Conservation (phyloP, 2,888 invertebrate species). For the Acleris sparsana region DNA sequence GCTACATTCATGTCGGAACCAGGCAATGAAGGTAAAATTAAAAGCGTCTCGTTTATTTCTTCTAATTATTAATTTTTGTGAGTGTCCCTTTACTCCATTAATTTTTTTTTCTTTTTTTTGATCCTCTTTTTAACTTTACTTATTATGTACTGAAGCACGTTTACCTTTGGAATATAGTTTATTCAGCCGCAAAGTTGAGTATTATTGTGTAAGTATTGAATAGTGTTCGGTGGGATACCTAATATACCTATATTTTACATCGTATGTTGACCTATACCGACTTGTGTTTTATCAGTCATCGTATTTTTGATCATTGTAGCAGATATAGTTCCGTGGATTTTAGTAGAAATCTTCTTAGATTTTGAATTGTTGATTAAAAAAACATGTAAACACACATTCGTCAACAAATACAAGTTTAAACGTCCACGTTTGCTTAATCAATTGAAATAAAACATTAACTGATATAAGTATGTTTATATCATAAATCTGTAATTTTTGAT, state of each 20-base stretch:
- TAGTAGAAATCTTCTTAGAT: neutral
- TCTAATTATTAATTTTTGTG: slow-evolving; percentile 63
- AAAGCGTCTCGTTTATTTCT: slow-evolving; percentile 55
- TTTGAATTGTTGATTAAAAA: no score
- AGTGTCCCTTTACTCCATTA: slow-evolving; percentile 58
- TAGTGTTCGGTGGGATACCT: slow-evolving; percentile 5
- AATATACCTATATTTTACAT: slow-evolving; percentile 2
- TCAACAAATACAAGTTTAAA: neutral
- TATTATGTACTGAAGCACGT: slow-evolving; percentile 60
- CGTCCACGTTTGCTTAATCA: neutral
- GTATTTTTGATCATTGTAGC: slow-evolving; percentile 16
- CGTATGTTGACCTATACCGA: slow-evolving; percentile 10
- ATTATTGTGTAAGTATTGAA: slow-evolving; percentile 25
- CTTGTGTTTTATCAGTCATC: slow-evolving; percentile 12
- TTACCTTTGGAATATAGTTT: slow-evolving; percentile 40
- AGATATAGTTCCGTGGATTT: neutral
- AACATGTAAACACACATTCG: neutral
- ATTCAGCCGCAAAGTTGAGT: slow-evolving; percentile 16
- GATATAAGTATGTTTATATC: slow-evolving; percentile 12
- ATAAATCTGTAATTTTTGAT: neutral
- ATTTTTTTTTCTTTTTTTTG: slow-evolving; percentile 47
- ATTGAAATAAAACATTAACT: neutral
- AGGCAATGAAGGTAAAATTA: slow-evolving; percentile 80
- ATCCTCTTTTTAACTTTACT: slow-evolving; percentile 39
- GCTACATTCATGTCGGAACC: slow-evolving; percentile 79